These are phyloP conservation scores for Phymastichus coffea DNA, from an alignment of 1,140 invertebrate genomes.

Conservation along the genomic window DNA sequence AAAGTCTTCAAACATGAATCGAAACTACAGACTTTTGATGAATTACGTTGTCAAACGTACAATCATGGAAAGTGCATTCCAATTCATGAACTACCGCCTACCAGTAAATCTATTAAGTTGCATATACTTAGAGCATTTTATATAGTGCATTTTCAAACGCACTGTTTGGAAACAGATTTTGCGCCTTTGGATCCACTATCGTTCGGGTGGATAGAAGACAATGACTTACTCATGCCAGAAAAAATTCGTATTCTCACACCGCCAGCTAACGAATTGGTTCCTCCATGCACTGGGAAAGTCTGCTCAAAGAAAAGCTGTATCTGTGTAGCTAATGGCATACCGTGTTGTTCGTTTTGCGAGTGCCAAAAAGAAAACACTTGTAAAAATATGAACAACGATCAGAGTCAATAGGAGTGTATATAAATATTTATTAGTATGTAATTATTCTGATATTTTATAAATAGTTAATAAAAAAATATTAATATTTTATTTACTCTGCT, in stretches of 20 bases:
- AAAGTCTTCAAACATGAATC: neutral
- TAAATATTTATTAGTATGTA: too few relatives aligned
- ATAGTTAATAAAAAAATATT: too few relatives aligned
- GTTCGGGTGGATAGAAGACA: neutral
- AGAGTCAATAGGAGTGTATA: too few relatives aligned
- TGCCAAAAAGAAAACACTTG: too few relatives aligned
- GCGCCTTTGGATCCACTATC: neutral
- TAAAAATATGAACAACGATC: too few relatives aligned
- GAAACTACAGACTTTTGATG: neutral
- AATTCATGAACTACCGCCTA: neutral
- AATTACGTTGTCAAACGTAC: neutral
- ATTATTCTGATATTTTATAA: too few relatives aligned
- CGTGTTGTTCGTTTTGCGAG: too few relatives aligned
- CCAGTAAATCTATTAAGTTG: neutral
- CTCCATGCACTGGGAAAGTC: neutral
- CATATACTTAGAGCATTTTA: conserved; percentile 5
- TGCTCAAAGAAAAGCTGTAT: too few relatives aligned
- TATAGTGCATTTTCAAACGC: neutral
- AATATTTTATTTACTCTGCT: too few relatives aligned
- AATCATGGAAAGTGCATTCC: neutral
- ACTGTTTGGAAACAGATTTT: neutral
- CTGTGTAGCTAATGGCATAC: too few relatives aligned
- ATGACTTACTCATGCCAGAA: neutral
- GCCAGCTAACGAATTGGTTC: neutral
- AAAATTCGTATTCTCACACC: neutral